A percentile compares a stretch with the other conserved stretches of the same genome.
phyloP scores from a whole-genome alignment of 2,888 invertebrate genomes.

The Drosophila rellima region DNA sequence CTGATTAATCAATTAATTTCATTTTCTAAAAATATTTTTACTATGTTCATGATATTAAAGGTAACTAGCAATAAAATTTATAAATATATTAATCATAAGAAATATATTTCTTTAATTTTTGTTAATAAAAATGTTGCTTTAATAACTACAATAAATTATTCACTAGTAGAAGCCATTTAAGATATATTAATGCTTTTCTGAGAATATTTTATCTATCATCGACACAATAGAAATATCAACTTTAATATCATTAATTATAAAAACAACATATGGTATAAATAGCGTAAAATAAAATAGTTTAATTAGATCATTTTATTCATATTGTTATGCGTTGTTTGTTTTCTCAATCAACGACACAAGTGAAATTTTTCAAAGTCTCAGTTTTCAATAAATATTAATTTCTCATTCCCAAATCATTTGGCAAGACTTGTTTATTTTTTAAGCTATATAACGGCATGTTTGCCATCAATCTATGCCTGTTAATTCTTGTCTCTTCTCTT shows the following conservation, averaged over 20 bases:
- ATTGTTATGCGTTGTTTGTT: no score
- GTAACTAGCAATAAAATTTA: conserved; percentile 10
- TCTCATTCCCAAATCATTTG: conserved; percentile 16
- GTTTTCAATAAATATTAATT: conserved; percentile 13
- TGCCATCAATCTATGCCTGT: conserved; percentile 43
- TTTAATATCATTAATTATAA: not conserved
- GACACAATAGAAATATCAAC: not conserved
- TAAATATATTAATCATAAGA: conserved; percentile 19
- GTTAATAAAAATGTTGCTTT: conserved; percentile 8
- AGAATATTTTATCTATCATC: not conserved
- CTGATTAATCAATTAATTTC: conserved; percentile 72
- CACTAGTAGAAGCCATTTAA: not conserved
- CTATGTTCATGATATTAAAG: conserved; percentile 8
- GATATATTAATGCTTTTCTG: not conserved
- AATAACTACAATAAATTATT: not conserved
- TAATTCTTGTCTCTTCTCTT: conserved; percentile 23
- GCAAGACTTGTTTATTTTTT: conserved; percentile 14
- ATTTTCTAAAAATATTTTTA: conserved; percentile 30
- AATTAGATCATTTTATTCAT: no score
- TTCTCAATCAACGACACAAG: conserved; percentile 4
- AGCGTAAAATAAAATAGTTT: not conserved
- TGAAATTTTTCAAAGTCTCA: conserved; percentile 15
- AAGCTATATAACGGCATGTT: conserved; percentile 38
- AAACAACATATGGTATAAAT: not conserved
- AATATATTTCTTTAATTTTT: not conserved